Base-by-base conservation (phyloP, 2,113 vertebrate genomes). In the Apus apus region DNA sequence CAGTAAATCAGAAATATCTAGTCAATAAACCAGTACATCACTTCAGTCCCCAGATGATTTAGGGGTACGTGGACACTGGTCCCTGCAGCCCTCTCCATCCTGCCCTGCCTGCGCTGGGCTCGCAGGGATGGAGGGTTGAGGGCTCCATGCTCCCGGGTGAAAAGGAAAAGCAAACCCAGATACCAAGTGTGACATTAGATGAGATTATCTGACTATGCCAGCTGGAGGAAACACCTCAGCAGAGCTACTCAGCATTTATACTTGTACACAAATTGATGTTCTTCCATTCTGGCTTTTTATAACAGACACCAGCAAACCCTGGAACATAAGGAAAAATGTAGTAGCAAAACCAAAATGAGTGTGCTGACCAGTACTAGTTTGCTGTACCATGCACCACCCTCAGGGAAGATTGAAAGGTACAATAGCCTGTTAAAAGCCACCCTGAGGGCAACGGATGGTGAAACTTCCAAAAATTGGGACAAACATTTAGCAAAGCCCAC, bases 21-120 rank as follows among this genome's bases (percentile, higher is more conserved):
- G 14, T 43, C 40, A 43, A 43, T 43, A 13, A 43, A 43, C 40
- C 40, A 43, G 32, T 25, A 56, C 57, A 75, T 19, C 58, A 19
- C 20, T 71, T 54, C 38, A 48, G n/a, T 40, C 38, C 38, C 29
- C 53, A 54, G 2, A 27, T 6, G 21, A 15, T 38, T n/a, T 93
- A 27, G 16, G 43, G 34, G 23, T 29, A 57, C 13, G 6, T 0
- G 4, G 36, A 14, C 32, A 43, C n/a, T 1, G 2, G 7, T 53
- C 27, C 46, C n/a, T 3, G 8, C 36, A 34, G 51, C 23, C 15
- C 20, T 4, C n/a, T 19, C 56, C 7, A 1, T 21, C 18, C 70
- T 32, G 36, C 56, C 23, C 21, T 51, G 26, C 30, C 14, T 4
- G 12, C 1, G 0, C 61, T 11, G 9, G 25, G 46, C n/a, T 80